Evolutionary conservation across 1,140 invertebrate genomes (phyloP).

Genomic region (Anthonomus grandis): DNA sequence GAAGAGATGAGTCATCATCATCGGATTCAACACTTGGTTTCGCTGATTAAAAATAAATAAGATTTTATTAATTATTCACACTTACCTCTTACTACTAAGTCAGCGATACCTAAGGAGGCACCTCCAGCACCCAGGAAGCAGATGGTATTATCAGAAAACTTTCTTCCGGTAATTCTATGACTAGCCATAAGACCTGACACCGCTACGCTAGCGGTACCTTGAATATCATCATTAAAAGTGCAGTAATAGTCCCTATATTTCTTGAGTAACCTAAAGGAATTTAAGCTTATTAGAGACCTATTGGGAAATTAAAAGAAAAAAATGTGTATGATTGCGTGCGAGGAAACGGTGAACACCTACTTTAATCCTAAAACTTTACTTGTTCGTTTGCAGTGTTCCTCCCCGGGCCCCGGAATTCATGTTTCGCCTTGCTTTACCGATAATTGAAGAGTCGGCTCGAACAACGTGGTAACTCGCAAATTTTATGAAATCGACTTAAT

Average conservation of each 20-base stretch:
- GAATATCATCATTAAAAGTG: constrained; percentile 97
- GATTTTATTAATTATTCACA: too few species aligned
- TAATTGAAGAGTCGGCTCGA: too few species aligned
- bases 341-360: too few species aligned
- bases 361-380: too few species aligned
- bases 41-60: background rate
- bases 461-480: too few species aligned
- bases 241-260: constrained; percentile 86
- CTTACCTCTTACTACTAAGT: constrained; percentile 53
- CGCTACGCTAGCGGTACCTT: constrained; percentile 91
- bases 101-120: constrained; percentile 84
- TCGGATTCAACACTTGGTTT: background rate
- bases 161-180: constrained; percentile 72
- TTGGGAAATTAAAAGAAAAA: background rate
- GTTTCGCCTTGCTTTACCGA: too few species aligned
- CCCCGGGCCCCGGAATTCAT: too few species aligned
- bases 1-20: background rate
- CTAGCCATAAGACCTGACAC: constrained; percentile 83
- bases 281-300: background rate
- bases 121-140: constrained; percentile 92
- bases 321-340: too few species aligned
- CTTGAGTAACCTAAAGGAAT: constrained; percentile 69
- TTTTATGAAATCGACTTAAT: too few species aligned
- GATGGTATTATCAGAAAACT: constrained; percentile 77
- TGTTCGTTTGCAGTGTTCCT: too few species aligned